Evolutionary conservation across 1,140 invertebrate genomes (phyloP).

Genomic region (Dreissena rostriformis): DNA sequence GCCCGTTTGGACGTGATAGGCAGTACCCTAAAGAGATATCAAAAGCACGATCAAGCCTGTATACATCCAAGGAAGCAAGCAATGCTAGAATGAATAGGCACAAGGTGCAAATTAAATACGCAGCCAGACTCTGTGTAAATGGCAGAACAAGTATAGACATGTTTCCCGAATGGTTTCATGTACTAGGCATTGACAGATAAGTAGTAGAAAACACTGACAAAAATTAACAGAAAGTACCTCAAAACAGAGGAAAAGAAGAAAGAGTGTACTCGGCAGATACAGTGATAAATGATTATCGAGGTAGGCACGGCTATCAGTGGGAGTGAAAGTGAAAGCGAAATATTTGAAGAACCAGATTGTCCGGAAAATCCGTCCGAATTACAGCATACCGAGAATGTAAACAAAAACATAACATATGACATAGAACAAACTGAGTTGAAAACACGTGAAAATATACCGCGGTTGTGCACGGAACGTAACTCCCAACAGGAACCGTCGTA

Average conservation of each 20-base stretch:
- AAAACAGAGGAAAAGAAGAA: neutral
- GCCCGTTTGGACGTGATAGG: neutral
- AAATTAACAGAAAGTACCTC: neutral
- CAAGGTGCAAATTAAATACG: slow-evolving; percentile 17
- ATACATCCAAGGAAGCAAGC: neutral
- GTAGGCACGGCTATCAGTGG: neutral
- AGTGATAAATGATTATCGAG: neutral
- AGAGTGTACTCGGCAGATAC: neutral
- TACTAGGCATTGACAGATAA: neutral
- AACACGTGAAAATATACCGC: neutral
- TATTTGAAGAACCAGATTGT: no score
- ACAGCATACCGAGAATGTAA: neutral
- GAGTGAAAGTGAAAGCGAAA: neutral
- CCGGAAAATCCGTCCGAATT: neutral
- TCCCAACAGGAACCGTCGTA: no score
- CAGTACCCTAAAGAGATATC: slow-evolving; percentile 11
- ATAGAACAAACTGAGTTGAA: neutral
- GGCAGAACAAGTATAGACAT: neutral
- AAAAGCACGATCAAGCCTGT: neutral
- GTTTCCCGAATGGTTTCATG: slow-evolving; percentile 18
- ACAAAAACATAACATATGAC: neutral
- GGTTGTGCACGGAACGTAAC: no score
- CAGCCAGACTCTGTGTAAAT: slow-evolving; percentile 6
- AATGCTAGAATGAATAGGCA: neutral
- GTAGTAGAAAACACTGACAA: neutral